Percentiles rank a stretch among this genome's conserved stretches.
Evolutionary conservation across 2,113 vertebrate species (phyloP).

Genomic region (Eolophus roseicapilla): DNA sequence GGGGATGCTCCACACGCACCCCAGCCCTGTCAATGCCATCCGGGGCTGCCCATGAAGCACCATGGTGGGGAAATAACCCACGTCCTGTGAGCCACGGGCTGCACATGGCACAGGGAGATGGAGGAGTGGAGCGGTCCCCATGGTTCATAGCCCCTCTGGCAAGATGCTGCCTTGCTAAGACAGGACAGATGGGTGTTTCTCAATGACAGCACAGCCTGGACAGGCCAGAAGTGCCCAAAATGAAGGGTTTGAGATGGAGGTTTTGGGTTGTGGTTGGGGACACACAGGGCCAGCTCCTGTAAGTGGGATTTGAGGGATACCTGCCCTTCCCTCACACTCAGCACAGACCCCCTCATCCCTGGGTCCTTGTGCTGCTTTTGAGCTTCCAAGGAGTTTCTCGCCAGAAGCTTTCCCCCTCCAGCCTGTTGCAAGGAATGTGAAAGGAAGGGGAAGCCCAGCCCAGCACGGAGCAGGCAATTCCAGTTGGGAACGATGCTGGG

Average conservation of each 20-base stretch:
- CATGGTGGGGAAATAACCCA: no score
- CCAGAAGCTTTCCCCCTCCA: not conserved
- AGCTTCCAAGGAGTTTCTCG: not conserved
- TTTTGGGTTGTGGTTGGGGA: not conserved
- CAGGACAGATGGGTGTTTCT: not conserved
- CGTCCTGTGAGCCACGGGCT: no score
- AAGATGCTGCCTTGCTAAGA: not conserved
- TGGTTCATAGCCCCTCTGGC: not conserved
- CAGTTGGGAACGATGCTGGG: not conserved
- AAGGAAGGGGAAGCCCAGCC: not conserved
- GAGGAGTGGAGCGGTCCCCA: rapidly evolving
- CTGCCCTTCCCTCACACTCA: not conserved
- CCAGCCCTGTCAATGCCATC: rapidly evolving
- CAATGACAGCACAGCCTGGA: not conserved
- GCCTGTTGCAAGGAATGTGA: not conserved
- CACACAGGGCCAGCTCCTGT: not conserved
- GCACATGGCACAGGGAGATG: not conserved
- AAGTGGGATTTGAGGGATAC: not conserved
- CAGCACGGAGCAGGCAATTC: not conserved
- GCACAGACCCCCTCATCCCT: not conserved
- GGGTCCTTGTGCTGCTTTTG: not conserved
- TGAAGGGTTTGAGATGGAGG: rapidly evolving
- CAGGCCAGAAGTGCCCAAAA: not conserved
- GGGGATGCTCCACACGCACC: not conserved
- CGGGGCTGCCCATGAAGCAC: not conserved